Evolutionary conservation across 2,113 vertebrate genomes (phyloP), one percentile per base, ranked within the genome.

Genomic region (Cettia cetti): DNA sequence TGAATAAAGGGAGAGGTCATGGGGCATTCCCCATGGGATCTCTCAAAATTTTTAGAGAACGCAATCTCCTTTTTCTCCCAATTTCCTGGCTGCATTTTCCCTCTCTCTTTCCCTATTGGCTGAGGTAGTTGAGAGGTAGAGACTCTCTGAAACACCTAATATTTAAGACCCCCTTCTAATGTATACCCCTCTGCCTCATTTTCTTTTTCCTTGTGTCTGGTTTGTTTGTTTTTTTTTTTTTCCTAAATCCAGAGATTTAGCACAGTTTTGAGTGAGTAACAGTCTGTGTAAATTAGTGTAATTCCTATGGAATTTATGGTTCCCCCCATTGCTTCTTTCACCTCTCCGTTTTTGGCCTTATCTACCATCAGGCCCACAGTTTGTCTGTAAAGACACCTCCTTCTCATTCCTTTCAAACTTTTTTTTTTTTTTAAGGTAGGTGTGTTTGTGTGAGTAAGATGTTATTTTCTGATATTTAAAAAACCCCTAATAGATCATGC

Each of bases 71-170:
- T 53, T 79, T 53, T 30, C 23, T 53, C 15, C 31, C 53, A 7
- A 42, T 44, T 79, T 64, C 31, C 19, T 0, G 2, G 26, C 76
- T 1, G 5, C 24, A 30, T 53, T 79, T 64, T 53, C 24, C 11
- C 9, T 35, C 31, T 78, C 19, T 53, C 24, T 42, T 47, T 39
- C 9, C 31, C 11, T 15, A 23, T 6, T 28, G 49, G 15, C 19
- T 15, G 60, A 28, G 24, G 31, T 33, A 20, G 28, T 26, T 33
- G 16, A 61, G 16, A 61, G 16, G 22, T 42, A 64, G 28, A 28
- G 24, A 42, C 11, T 79, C 15, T 15, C 11, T 9, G 2, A 27
- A 40, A 64, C 0, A 2, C 45, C 2, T 6, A 15, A 33, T 33
- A n/a, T 8, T 11, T 31, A 61, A n/a, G 45, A 50, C 6, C 4